Conservation (phyloP, 2,797 vertebrate genomes). For the Chiroxiphia lanceolata region DNA sequence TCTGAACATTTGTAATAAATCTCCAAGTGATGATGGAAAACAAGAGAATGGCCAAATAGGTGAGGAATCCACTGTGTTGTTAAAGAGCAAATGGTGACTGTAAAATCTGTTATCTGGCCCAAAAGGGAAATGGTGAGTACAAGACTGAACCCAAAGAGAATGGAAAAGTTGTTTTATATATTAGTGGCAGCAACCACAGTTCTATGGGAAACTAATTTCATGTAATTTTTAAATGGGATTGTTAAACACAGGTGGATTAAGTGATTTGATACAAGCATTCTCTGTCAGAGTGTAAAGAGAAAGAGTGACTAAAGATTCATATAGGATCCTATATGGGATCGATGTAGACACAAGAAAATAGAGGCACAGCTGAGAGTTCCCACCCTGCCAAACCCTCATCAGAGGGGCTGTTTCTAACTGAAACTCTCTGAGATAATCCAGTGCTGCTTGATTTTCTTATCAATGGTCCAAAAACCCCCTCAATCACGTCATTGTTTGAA, state of each 20-base stretch:
- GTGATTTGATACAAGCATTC: not conserved
- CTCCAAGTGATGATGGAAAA: conserved; percentile 31
- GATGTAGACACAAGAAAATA: not conserved
- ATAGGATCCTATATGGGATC: not conserved
- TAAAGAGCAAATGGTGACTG: conserved; percentile 25
- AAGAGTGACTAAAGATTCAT: not conserved
- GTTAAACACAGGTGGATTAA: not conserved
- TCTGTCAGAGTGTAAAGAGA: not conserved
- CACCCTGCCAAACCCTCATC: not conserved
- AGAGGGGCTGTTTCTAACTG: not conserved
- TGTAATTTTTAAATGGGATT: not conserved
- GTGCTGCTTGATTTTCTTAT: not conserved
- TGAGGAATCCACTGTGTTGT: not conserved
- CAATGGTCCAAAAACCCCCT: not conserved
- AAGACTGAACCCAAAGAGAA: not conserved
- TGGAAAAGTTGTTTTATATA: not conserved
- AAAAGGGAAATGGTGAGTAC: conserved; percentile 6
- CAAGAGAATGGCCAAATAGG: conserved; percentile 44
- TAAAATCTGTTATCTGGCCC: conserved; percentile 57
- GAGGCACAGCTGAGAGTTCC: not conserved
- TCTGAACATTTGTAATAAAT: conserved; percentile 49
- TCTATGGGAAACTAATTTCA: not conserved
- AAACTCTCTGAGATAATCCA: not conserved
- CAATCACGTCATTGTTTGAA: not conserved
- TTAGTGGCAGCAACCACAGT: not conserved